Conservation (phyloP, 2,888 invertebrate genomes). For the Tuta absoluta region DNA sequence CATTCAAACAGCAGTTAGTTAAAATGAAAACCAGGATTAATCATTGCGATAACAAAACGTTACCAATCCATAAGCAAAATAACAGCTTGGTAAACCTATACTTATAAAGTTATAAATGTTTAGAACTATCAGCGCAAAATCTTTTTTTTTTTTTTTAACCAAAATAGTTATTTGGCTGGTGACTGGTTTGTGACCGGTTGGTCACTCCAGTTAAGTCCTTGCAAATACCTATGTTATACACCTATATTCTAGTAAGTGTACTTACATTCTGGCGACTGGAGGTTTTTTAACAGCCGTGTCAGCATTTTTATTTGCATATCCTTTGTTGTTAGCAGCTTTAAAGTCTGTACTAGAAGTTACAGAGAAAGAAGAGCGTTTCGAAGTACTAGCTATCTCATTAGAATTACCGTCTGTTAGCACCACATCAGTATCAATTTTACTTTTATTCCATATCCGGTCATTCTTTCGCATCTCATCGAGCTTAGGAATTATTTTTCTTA, state of each 20-base stretch:
- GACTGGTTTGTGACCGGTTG: too few relatives aligned
- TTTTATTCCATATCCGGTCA: conserved; percentile 65
- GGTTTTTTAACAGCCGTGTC: conserved; percentile 37
- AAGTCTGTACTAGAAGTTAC: conserved; percentile 37
- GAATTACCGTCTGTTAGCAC: conserved; percentile 64
- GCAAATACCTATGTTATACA: too few relatives aligned
- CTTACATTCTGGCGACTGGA: conserved; percentile 48
- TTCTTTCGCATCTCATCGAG: conserved; percentile 75
- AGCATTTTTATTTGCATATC: conserved; percentile 31
- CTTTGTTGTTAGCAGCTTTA: conserved; percentile 35
- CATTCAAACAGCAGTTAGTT: too few relatives aligned
- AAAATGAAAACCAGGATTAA: too few relatives aligned
- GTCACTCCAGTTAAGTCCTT: too few relatives aligned
- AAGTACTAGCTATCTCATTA: conserved; percentile 60
- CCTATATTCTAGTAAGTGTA: conserved; percentile 27
- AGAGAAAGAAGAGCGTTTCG: conserved; percentile 40
- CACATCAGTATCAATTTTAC: conserved; percentile 47
- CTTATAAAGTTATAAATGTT: too few relatives aligned
- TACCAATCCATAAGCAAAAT: too few relatives aligned
- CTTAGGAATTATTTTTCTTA: conserved; percentile 75
- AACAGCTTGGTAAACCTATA: too few relatives aligned
- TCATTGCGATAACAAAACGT: too few relatives aligned
- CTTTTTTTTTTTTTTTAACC: too few relatives aligned
- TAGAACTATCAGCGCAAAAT: too few relatives aligned
- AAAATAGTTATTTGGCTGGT: too few relatives aligned